These are phyloP conservation scores for Axea sp. DNA, from an alignment of 2,888 invertebrate genomes.

Conservation along the genomic window DNA sequence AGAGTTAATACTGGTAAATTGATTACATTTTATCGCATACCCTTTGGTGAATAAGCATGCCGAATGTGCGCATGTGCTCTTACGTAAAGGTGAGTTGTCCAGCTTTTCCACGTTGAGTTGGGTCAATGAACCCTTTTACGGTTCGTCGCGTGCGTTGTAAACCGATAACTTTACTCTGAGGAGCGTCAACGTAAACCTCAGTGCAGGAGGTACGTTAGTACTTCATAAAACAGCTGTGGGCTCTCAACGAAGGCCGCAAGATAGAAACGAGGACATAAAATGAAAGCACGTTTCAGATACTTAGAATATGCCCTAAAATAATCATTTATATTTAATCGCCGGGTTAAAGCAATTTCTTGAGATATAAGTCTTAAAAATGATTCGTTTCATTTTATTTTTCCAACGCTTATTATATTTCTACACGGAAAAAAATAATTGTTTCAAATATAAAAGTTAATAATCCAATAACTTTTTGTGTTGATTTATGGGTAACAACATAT, in stretches of 20 bases:
- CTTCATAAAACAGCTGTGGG: slow-evolving; percentile 54
- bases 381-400: too few relatives aligned
- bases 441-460: too few relatives aligned
- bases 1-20: slow-evolving; percentile 45
- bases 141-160: slow-evolving; percentile 62
- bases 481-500: too few relatives aligned
- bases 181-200: slow-evolving; percentile 50
- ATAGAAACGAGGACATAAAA: slow-evolving; percentile 24
- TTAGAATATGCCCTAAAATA: too few relatives aligned
- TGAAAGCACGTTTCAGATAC: slow-evolving; percentile 8
- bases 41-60: slow-evolving; percentile 32
- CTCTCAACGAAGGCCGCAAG: slow-evolving; percentile 43
- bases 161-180: slow-evolving; percentile 55
- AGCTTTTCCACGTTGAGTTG: slow-evolving; percentile 47
- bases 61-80: slow-evolving; percentile 54
- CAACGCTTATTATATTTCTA: too few relatives aligned
- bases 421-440: too few relatives aligned
- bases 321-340: too few relatives aligned
- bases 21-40: slow-evolving; percentile 52
- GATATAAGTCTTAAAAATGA: too few relatives aligned
- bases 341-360: too few relatives aligned
- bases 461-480: too few relatives aligned
- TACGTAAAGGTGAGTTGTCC: slow-evolving; percentile 60
- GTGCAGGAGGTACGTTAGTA: slow-evolving; percentile 46
- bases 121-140: slow-evolving; percentile 62